Conservation (phyloP, 2,888 invertebrate species). For the Sinotaia quadrata region DNA sequence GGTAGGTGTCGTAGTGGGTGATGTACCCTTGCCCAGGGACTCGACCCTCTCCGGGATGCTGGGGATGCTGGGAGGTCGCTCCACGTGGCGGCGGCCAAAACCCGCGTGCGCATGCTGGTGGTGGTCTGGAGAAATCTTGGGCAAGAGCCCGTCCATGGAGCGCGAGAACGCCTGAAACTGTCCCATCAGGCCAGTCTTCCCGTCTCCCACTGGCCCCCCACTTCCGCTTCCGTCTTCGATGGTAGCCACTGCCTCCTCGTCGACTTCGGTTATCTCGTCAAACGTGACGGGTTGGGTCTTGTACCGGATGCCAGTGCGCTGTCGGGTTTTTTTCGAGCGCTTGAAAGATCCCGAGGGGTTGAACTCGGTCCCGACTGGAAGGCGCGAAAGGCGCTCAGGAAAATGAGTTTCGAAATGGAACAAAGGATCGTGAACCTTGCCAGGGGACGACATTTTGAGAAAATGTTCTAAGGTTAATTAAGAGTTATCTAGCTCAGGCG, state of each 20-base stretch:
- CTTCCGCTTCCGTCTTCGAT: constrained; percentile 6
- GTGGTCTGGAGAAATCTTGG: constrained; percentile 33
- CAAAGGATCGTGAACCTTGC: constrained; percentile 62
- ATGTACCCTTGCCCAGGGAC: constrained; percentile 2
- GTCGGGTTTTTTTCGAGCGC: constrained; percentile 76
- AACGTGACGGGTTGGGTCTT: constrained; percentile 84
- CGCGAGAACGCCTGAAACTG: constrained; percentile 68
- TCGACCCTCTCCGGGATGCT: constrained; percentile 37
- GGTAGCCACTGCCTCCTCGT: constrained; percentile 70
- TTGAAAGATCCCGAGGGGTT: constrained; percentile 61
- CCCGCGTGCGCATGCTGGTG: not conserved
- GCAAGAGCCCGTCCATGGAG: constrained; percentile 69
- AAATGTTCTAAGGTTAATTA: too few species aligned
- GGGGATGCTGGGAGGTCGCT: constrained; percentile 27
- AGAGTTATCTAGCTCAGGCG: too few species aligned
- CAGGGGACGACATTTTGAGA: constrained; percentile 32
- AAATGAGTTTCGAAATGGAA: constrained; percentile 79
- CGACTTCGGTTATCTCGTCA: constrained; percentile 81
- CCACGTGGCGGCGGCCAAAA: constrained; percentile 15
- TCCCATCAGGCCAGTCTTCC: constrained; percentile 44
- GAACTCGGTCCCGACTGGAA: constrained; percentile 73
- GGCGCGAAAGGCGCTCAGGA: constrained; percentile 79
- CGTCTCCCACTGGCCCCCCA: constrained; percentile 11
- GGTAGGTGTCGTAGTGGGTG: constrained; percentile 3
- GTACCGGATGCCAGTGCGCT: constrained; percentile 75